phyloP scores from a whole-genome alignment of 2,797 vertebrate species.

The Dromococcyx pavoninus region DNA sequence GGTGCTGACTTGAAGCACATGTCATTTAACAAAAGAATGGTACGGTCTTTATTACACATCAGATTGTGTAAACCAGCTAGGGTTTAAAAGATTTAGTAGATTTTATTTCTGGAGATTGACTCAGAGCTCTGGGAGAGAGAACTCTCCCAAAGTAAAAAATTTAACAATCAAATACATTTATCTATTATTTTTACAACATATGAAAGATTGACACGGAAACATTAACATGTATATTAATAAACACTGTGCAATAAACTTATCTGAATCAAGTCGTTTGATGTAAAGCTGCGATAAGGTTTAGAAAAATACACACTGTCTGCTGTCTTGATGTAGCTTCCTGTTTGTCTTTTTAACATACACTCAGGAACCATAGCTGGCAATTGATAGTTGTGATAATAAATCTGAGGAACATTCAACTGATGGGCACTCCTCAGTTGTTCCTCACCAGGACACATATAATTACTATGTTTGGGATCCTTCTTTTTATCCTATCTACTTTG shows the following conservation, averaged over 20 bases:
- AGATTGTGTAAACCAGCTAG: background rate
- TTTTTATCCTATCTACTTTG: background rate
- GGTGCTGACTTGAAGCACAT: background rate
- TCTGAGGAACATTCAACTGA: background rate
- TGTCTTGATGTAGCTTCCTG: background rate
- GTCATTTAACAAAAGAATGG: constrained; percentile 47
- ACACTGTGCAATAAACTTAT: constrained; percentile 36
- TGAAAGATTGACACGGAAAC: constrained; percentile 36
- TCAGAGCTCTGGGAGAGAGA: constrained; percentile 26
- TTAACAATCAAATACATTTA: constrained; percentile 54
- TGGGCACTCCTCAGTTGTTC: background rate
- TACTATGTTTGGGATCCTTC: background rate
- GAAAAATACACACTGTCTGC: background rate
- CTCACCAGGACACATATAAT: background rate
- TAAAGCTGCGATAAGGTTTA: constrained; percentile 15
- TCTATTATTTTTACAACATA: constrained; percentile 21
- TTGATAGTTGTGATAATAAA: background rate
- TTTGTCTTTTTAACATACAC: constrained; percentile 27
- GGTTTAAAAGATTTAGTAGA: constrained; percentile 40
- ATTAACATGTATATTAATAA: constrained; percentile 37
- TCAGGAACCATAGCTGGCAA: constrained; percentile 35
- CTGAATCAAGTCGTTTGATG: constrained; percentile 42
- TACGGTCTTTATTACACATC: constrained; percentile 14
- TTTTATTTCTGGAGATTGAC: background rate
- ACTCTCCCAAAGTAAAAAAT: constrained; percentile 27